Percentiles rank a stretch among this genome's conserved stretches.
phyloP scores from a whole-genome alignment of 2,888 invertebrate species.

The Acleris holmiana region DNA sequence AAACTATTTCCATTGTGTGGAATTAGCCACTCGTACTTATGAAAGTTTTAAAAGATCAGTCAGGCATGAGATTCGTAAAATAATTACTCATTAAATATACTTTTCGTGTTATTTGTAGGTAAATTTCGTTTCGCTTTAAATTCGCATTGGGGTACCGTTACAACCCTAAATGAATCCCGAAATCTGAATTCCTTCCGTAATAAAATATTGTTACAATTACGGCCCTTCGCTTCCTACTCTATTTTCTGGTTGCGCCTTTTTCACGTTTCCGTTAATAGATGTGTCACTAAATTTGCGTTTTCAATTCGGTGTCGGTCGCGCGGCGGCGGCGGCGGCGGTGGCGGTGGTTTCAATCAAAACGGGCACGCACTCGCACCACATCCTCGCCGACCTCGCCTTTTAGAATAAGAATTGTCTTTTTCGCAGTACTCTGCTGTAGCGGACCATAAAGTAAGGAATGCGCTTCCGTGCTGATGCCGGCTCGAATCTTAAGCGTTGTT shows the following conservation, averaged over 20 bases:
- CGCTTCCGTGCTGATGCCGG: constrained; percentile 43
- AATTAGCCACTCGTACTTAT: constrained; percentile 22
- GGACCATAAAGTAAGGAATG: constrained; percentile 59
- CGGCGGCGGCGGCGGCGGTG: constrained; percentile 47
- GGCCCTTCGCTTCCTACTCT: constrained; percentile 52
- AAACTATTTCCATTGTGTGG: constrained; percentile 39
- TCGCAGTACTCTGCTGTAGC: constrained; percentile 69
- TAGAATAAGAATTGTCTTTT: constrained; percentile 85
- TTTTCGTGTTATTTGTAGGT: constrained; percentile 20
- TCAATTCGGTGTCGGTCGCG: constrained; percentile 72
- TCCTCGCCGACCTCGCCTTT: constrained; percentile 78
- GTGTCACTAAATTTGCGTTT: constrained; percentile 82
- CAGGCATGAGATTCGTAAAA: background rate
- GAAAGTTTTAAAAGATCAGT: constrained; percentile 20
- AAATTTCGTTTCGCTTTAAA: no score
- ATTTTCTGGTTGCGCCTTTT: constrained; percentile 68
- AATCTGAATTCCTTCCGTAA: constrained; percentile 35
- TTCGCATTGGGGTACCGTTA: no score
- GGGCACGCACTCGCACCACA: constrained; percentile 81
- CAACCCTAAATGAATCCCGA: constrained; percentile 33
- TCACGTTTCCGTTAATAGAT: constrained; percentile 78
- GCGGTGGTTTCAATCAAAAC: constrained; percentile 79
- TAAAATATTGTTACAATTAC: constrained; percentile 52
- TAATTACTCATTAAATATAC: constrained; percentile 30
- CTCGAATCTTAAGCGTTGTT: no score